phyloP scores from a whole-genome alignment of 1,140 invertebrate species.

The Euglossa dilemma region DNA sequence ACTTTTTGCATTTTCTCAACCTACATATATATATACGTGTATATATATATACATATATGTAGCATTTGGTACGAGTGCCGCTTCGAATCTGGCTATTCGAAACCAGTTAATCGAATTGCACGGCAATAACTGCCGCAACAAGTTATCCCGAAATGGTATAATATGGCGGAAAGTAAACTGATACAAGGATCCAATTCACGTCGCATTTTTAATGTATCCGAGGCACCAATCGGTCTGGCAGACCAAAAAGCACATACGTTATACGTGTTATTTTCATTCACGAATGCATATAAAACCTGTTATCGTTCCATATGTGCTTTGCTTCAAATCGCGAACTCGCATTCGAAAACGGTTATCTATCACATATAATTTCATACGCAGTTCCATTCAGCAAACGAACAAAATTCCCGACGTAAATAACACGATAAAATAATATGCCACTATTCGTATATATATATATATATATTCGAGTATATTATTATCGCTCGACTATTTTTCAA shows the following conservation, averaged over 20 bases:
- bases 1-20: background rate
- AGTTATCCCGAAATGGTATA: slow-evolving; percentile 1
- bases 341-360: background rate
- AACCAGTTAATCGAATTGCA: background rate
- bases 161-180: background rate
- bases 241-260: background rate
- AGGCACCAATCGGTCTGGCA: slow-evolving; percentile 13
- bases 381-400: no score
- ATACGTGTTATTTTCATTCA: background rate
- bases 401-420: no score
- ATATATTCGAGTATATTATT: background rate
- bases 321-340: background rate
- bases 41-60: no score
- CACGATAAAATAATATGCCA: no score
- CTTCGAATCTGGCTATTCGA: background rate
- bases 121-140: background rate
- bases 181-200: background rate
- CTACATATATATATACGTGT: no score
- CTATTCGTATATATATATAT: no score
- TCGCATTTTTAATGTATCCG: background rate
- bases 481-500: background rate
- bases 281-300: background rate
- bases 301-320: background rate
- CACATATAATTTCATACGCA: no score
- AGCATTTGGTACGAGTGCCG: background rate